phyloP scores from a whole-genome alignment of 2,888 invertebrate species.

The Norana najaformis region DNA sequence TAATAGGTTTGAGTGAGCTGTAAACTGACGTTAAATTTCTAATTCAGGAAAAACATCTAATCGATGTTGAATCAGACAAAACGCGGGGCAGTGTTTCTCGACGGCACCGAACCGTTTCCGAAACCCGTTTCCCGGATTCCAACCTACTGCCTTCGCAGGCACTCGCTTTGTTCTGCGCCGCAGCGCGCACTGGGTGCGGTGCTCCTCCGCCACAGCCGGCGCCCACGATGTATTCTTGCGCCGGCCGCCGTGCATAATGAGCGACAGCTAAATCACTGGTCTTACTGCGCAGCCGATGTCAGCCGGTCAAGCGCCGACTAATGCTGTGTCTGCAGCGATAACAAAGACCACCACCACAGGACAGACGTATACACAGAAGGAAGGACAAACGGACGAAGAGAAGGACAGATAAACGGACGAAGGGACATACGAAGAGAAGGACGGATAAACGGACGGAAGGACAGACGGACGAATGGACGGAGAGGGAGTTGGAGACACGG shows the following conservation, averaged over 20 bases:
- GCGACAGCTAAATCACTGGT: background rate
- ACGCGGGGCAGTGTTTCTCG: too few species aligned
- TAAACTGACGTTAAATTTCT: too few species aligned
- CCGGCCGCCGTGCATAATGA: background rate
- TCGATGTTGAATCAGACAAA: background rate
- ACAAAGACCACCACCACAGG: slow-evolving; percentile 6
- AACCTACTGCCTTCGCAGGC: background rate
- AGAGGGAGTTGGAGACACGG: too few species aligned
- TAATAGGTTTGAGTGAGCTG: background rate
- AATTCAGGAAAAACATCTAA: background rate
- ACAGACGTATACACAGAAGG: background rate
- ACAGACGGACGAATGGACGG: background rate
- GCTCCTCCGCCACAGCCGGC: background rate
- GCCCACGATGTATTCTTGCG: background rate
- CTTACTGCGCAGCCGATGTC: background rate
- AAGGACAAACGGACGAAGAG: background rate
- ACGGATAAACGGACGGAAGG: background rate
- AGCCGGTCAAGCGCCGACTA: background rate
- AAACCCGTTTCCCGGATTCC: background rate
- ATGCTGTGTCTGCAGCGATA: slow-evolving; percentile 6
- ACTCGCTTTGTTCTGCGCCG: background rate
- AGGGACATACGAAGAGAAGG: background rate
- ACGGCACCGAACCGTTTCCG: background rate
- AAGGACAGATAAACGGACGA: background rate
- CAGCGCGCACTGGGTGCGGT: background rate